A percentile compares a stretch with the other conserved stretches of the same genome.
Conservation (phyloP, 1,140 invertebrate genomes). For the Nylanderia fulva region DNA sequence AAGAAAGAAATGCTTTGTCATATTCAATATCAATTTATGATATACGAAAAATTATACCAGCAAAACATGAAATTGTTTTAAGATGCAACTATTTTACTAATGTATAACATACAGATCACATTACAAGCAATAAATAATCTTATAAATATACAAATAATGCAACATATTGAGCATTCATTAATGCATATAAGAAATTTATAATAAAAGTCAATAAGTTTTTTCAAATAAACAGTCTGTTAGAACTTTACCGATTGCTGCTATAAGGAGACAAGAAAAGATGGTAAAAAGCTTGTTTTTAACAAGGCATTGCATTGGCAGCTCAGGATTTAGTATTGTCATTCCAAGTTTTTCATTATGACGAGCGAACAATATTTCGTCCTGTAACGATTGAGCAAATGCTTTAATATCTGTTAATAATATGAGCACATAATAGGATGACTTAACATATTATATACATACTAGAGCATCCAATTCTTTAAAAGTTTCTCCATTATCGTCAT, state of each 20-base stretch:
- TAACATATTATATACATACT: slow-evolving; percentile 69
- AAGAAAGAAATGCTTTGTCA: slow-evolving; percentile 8
- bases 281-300: slow-evolving; percentile 88
- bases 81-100: slow-evolving; percentile 45
- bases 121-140: slow-evolving; percentile 5
- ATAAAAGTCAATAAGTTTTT: slow-evolving; percentile 54
- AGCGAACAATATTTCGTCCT: slow-evolving; percentile 81
- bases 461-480: slow-evolving; percentile 79
- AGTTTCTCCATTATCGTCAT: slow-evolving; percentile 77
- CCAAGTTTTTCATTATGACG: slow-evolving; percentile 70
- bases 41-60: slow-evolving; percentile 11
- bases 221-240: slow-evolving; percentile 77
- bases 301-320: slow-evolving; percentile 89
- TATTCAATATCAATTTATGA: slow-evolving; percentile 33
- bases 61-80: slow-evolving; percentile 11
- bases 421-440: neutral
- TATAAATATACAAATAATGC: slow-evolving; percentile 38
- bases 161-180: slow-evolving; percentile 24
- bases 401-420: slow-evolving; percentile 9
- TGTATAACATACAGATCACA: slow-evolving; percentile 22
- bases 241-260: slow-evolving; percentile 85
- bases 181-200: slow-evolving; percentile 33
- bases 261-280: slow-evolving; percentile 87
- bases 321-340: slow-evolving; percentile 86
- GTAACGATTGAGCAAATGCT: slow-evolving; percentile 49